Evolutionary conservation across 1,140 invertebrate species (phyloP).

Genomic region (Drosophila arawakana): DNA sequence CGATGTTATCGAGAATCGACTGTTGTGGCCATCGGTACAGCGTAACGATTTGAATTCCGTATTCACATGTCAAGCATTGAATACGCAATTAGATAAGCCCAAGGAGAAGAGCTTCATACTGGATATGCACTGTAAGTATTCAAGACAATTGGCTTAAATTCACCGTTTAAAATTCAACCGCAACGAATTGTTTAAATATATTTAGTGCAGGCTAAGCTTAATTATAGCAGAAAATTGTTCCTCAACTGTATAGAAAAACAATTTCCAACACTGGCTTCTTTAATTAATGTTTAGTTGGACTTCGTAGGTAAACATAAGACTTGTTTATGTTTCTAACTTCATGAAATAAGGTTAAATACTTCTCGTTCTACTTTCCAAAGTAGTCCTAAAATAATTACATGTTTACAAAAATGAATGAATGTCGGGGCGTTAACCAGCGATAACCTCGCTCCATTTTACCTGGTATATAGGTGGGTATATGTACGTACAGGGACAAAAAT

Average conservation of each 20-base stretch:
- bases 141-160: not conserved
- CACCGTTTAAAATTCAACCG: no score
- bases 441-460: slow-evolving; percentile 36
- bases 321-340: slow-evolving; percentile 1
- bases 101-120: slow-evolving; percentile 90
- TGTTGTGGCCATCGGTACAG: slow-evolving; percentile 89
- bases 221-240: no score
- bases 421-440: slow-evolving; percentile 30
- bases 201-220: not conserved
- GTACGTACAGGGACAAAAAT: not conserved
- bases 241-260: not conserved
- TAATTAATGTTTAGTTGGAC: not conserved
- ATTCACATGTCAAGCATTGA: slow-evolving; percentile 93
- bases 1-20: slow-evolving; percentile 93
- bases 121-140: slow-evolving; percentile 92
- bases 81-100: slow-evolving; percentile 91
- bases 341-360: slow-evolving; percentile 22
- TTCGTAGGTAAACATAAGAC: not conserved
- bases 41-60: slow-evolving; percentile 92
- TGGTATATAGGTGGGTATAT: not conserved
- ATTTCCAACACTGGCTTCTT: not conserved
- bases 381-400: slow-evolving; percentile 70
- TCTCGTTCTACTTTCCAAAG: slow-evolving; percentile 34
- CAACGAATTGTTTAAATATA: not conserved
- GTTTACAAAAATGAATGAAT: slow-evolving; percentile 53